Base-by-base conservation (phyloP, 2,797 vertebrate species). In the Hafferia zeledoni region DNA sequence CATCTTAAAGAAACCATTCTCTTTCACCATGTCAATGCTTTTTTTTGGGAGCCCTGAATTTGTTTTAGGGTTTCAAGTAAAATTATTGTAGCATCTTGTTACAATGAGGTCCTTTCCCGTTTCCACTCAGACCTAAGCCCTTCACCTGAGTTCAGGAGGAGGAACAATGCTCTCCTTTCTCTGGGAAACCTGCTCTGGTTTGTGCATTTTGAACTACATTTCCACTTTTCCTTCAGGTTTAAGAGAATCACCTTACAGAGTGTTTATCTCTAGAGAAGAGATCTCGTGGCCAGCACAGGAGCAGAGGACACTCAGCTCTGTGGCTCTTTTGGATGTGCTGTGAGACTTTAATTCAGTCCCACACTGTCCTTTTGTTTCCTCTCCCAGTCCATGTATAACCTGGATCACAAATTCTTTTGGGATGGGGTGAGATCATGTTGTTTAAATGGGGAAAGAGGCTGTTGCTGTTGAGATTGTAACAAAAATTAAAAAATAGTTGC, bases 1-100 rank as follows among this genome's bases (percentile, higher is more conserved):
- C 91, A 94, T 93, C 97, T 96, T 96, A 94, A 93, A 95, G 94
- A 94, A 92, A 90, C 71, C 78, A 27, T 96, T 96, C 89, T 97
- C 93, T 97, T 93, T 96, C 87, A 75, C 95, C 74, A 69, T 94
- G 90, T 89, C 90, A 80, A 57, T 89, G 82, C 80, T 93, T 95
- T 95, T 93, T 83, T 83, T 94, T 92, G 92, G 87, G n/a, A 93
- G 63, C 49, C 83, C 85, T 95, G 96, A 96, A 94, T 95, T 97
- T 96, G 85, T 95, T 95, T 95, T 93, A 90, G 79, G 88, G 85
- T 96, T 96, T 95, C 53, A 46, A 95, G 80, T 94, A 63, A 96
- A 97, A 96, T 92, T 95, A 89, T 95, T 84, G 79, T 81, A 96
- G 88, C 84, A 52, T 97, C 94, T 96, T 91, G 89, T 97, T 96